Evolutionary conservation across 2,797 vertebrate species (phyloP).

Genomic region (Melanotaenia boesemani): DNA sequence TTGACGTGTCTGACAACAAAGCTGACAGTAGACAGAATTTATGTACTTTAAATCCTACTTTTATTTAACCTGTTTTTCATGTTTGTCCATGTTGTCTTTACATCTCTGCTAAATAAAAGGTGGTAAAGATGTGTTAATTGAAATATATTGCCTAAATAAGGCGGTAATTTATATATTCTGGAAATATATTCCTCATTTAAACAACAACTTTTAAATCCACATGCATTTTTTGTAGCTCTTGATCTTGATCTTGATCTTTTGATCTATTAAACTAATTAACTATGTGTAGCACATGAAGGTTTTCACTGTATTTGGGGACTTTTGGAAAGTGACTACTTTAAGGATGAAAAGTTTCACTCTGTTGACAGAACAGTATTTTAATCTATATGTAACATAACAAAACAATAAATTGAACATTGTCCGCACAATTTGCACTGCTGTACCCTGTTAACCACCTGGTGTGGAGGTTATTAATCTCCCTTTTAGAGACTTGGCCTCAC

Average conservation of each 20-base stretch:
- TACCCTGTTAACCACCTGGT: slow-evolving; percentile 52
- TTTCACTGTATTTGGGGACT: slow-evolving; percentile 24
- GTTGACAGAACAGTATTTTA: slow-evolving; percentile 34
- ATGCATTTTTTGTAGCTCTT: neutral
- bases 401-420: slow-evolving; percentile 11
- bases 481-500: slow-evolving; percentile 38
- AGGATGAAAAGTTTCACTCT: slow-evolving; percentile 19
- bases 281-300: slow-evolving; percentile 25
- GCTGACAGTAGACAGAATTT: neutral
- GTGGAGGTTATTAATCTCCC: slow-evolving; percentile 63
- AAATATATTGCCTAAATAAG: neutral
- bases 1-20: neutral
- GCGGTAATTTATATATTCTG: neutral
- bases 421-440: slow-evolving; percentile 43
- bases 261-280: neutral
- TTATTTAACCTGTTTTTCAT: neutral
- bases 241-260: neutral
- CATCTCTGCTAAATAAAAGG: neutral
- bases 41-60: neutral
- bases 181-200: neutral
- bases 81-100: neutral
- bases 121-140: neutral
- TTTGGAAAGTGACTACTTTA: slow-evolving; percentile 36
- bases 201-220: neutral
- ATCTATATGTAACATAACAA: slow-evolving; percentile 25